These are phyloP conservation scores for Dryobotodes eremita DNA, from an alignment of 2,888 invertebrate genomes.

Conservation along the genomic window DNA sequence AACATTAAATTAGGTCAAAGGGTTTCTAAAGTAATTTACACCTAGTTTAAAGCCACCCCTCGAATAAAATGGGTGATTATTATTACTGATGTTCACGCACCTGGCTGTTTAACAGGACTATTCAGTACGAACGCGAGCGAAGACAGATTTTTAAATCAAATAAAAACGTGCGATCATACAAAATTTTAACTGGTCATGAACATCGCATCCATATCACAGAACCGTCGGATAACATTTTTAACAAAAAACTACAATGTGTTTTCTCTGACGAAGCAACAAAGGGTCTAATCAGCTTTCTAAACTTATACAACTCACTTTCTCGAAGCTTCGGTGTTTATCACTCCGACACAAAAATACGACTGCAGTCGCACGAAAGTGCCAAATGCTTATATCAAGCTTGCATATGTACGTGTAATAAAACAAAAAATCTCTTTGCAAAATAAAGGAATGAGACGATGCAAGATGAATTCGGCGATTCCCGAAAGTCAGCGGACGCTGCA, in stretches of 20 bases:
- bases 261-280: constrained; percentile 8
- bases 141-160: neutral
- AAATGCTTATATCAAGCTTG: constrained; percentile 40
- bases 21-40: neutral
- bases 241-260: neutral
- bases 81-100: constrained; percentile 8
- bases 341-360: constrained; percentile 41
- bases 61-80: neutral
- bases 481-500: constrained; percentile 67
- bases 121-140: neutral
- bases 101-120: neutral
- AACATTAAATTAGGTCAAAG: constrained; percentile 29
- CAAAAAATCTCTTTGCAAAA: constrained; percentile 48
- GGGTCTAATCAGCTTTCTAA: constrained; percentile 38
- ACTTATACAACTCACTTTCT: constrained; percentile 35
- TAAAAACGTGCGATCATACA: neutral
- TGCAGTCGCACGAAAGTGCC: constrained; percentile 24
- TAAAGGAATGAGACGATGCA: constrained; percentile 20
- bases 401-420: constrained; percentile 19
- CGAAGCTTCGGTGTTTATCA: constrained; percentile 29
- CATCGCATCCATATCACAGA: neutral
- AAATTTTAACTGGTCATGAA: constrained; percentile 4
- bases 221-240: neutral
- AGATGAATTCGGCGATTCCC: constrained; percentile 66
- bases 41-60: neutral